These are phyloP conservation scores for Temnothorax nylanderi DNA, from an alignment of 1,140 invertebrate genomes.

Conservation along the genomic window DNA sequence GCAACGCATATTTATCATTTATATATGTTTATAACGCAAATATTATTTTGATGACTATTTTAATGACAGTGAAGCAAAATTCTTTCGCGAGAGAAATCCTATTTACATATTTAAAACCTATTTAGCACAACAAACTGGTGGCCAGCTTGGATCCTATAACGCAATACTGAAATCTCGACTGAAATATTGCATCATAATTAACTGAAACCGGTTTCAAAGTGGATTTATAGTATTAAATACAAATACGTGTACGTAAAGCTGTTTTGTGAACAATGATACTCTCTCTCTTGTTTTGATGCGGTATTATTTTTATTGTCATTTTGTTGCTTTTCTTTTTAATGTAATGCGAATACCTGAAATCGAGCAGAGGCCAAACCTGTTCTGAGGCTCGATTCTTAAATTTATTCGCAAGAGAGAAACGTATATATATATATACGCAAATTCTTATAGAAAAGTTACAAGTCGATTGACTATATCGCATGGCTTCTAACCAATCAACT, in stretches of 20 bases:
- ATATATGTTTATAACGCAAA: neutral
- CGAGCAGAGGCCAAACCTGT: neutral
- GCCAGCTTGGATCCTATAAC: neutral
- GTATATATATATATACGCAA: too few species aligned
- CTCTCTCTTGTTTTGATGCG: neutral
- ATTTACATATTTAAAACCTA: too few species aligned
- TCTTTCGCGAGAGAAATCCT: neutral
- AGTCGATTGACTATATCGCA: too few species aligned
- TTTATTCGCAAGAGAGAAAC: too few species aligned
- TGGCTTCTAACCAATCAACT: too few species aligned
- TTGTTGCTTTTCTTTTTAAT: slow-evolving; percentile 41
- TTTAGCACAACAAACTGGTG: too few species aligned
- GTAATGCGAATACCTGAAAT: neutral
- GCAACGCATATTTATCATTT: too few species aligned
- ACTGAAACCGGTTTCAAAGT: neutral
- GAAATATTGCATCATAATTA: slow-evolving; percentile 17
- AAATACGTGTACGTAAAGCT: neutral
- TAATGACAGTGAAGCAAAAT: neutral
- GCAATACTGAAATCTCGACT: neutral
- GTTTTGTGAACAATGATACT: too few species aligned
- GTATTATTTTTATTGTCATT: slow-evolving; percentile 17
- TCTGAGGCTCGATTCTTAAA: too few species aligned
- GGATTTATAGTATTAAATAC: neutral
- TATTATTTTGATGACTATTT: neutral
- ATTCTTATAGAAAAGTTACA: too few species aligned